A percentile compares a stretch with the other conserved stretches of the same genome.
Evolutionary conservation across 23 tunicate species (phyloP).

Genomic region (Trididemnum nubilum): DNA sequence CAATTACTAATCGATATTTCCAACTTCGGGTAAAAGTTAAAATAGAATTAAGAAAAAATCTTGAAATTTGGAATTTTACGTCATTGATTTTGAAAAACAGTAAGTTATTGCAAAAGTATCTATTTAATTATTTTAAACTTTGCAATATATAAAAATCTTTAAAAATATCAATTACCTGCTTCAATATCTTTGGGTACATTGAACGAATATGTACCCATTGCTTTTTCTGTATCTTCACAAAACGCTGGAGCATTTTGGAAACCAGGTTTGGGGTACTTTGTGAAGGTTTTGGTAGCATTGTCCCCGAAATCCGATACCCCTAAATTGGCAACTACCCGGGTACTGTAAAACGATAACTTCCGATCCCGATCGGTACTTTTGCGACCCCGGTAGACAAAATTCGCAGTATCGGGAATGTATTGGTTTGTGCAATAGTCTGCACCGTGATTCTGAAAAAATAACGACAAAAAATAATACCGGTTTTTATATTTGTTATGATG

Average conservation of each 20-base stretch:
- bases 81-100: too few relatives aligned
- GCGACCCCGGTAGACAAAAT: conserved; percentile 41
- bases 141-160: too few relatives aligned
- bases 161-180: too few relatives aligned
- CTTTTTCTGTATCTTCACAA: conserved; percentile 76
- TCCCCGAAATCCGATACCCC: conserved; percentile 54
- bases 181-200: conserved; percentile 63
- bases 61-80: too few relatives aligned
- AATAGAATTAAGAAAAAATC: too few relatives aligned
- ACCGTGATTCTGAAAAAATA: conserved; percentile 77
- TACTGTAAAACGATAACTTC: conserved; percentile 19
- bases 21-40: too few relatives aligned
- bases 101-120: too few relatives aligned
- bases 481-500: too few relatives aligned
- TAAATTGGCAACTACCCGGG: conserved; percentile 48
- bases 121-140: too few relatives aligned
- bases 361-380: conserved; percentile 21
- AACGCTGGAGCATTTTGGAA: conserved; percentile 80
- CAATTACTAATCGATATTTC: too few relatives aligned
- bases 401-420: conserved; percentile 73
- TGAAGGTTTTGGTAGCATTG: background rate
- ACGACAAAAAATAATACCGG: too few relatives aligned
- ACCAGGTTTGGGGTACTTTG: conserved; percentile 72
- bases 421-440: conserved; percentile 68
- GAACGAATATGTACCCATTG: conserved; percentile 77